phyloP scores from a whole-genome alignment of 2,888 invertebrate genomes.

The Cryptophagus acutangulus region DNA sequence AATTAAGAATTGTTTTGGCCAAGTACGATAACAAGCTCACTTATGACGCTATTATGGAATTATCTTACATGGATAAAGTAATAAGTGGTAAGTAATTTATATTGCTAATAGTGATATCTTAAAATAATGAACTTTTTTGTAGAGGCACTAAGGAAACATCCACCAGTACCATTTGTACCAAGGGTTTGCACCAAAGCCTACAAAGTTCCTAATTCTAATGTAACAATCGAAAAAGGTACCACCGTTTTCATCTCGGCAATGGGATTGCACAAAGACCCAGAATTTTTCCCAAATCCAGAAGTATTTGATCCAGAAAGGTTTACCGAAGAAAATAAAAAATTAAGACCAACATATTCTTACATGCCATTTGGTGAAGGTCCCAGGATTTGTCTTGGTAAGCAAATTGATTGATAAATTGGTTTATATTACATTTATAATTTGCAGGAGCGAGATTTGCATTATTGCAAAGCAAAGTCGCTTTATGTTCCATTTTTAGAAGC shows the following conservation, averaged over 20 bases:
- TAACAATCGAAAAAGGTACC: slow-evolving; percentile 17
- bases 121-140: too few species aligned
- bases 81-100: slow-evolving; percentile 37
- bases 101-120: not conserved
- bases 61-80: slow-evolving; percentile 45
- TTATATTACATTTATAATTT: not conserved
- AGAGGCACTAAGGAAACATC: slow-evolving; percentile 42
- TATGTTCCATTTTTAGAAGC: slow-evolving; percentile 11
- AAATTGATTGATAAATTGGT: not conserved
- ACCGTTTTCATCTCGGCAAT: not conserved
- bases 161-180: slow-evolving; percentile 31
- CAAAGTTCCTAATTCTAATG: slow-evolving; percentile 32
- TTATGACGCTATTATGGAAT: slow-evolving; percentile 29
- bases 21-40: slow-evolving; percentile 26
- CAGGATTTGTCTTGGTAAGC: slow-evolving; percentile 27
- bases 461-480: slow-evolving; percentile 18
- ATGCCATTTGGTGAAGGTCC: slow-evolving; percentile 24
- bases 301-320: slow-evolving; percentile 23
- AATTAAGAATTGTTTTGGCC: slow-evolving; percentile 24
- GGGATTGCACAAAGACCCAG: slow-evolving; percentile 32
- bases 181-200: slow-evolving; percentile 31
- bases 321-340: slow-evolving; percentile 23
- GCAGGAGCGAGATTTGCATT: slow-evolving; percentile 35
- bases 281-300: slow-evolving; percentile 35
- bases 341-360: slow-evolving; percentile 12